Base-by-base conservation (phyloP, 2,888 invertebrate species). In the Heliconius aoede region DNA sequence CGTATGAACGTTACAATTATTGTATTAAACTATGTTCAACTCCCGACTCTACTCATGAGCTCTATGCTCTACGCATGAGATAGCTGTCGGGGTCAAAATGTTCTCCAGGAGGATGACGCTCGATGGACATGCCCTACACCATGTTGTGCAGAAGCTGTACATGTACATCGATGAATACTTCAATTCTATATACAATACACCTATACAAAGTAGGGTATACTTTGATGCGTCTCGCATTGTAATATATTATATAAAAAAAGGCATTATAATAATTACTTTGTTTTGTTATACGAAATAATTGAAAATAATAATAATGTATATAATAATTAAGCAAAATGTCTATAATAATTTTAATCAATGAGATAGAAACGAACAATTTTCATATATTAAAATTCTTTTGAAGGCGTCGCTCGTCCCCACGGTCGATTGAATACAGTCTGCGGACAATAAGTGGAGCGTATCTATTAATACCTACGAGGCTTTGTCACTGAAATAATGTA, bases 351-450 rank as follows among this genome's bases (percentile, higher is more conserved):
- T 15, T 36, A n/a, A 64, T 32, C n/a, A 21, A 32, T 32, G 36
- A 36, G 21, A n/a, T 32, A 28, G 62, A 32, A 64, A 30, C 11
- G 21, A 7, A 36, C 5, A 24, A 64, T n/a, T 13, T 64, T 36
- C n/a, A 36, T 64, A 64, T 64, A 32, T 64, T 64, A 21, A 64
- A 64, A 65, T 65, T 65, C 24, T 36, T 65, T 65, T 65, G 65
- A 36, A 65, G 24, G 36, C 36, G n/a, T 32, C n/a, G 64, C n/a
- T n/a, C 30, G 62, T 62, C 65, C 28, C 36, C 65, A 65, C 65
- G 65, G 65, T 65, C 65, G 65, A 40, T 65, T 65, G 65, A 24
- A 36, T 65, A 65, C 65, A 24, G 65, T 40, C 36, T 65, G 65
- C 15, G 65, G 65, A 24, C 65, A 65, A 13, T 40, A 40, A 65